These are phyloP conservation scores for Buathra laborator DNA, from an alignment of 2,888 invertebrate species.

Conservation along the genomic window DNA sequence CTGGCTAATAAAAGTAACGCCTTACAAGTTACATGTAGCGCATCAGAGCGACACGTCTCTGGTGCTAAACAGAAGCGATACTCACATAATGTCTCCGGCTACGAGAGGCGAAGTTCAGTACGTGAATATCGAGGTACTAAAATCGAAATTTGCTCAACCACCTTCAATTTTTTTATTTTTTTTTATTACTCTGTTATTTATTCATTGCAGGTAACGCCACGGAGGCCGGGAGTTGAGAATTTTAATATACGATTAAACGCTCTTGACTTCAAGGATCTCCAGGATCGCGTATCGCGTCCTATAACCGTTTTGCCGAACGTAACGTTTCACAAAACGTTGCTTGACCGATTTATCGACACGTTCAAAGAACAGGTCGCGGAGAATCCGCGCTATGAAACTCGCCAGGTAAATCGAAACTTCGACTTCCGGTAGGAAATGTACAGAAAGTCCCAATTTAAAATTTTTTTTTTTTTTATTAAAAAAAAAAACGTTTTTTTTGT, in stretches of 20 bases:
- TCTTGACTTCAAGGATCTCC: slow-evolving; percentile 91
- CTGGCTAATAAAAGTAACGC: slow-evolving; percentile 94
- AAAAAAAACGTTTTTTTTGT: slow-evolving; percentile 15
- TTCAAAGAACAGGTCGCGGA: slow-evolving; percentile 91
- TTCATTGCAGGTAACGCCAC: slow-evolving; percentile 87
- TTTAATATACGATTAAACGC: slow-evolving; percentile 93
- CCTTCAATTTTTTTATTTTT: too few relatives aligned
- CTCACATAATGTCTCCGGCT: slow-evolving; percentile 89
- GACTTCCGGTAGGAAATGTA: too few relatives aligned
- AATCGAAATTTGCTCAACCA: too few relatives aligned
- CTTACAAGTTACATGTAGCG: slow-evolving; percentile 90
- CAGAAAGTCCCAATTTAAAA: slow-evolving; percentile 3
- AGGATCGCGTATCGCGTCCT: slow-evolving; percentile 89
- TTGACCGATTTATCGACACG: slow-evolving; percentile 94
- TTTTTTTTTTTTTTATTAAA: background rate
- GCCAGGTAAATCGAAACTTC: slow-evolving; percentile 85
- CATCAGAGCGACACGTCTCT: slow-evolving; percentile 93
- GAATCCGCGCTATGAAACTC: slow-evolving; percentile 89
- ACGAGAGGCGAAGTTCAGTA: slow-evolving; percentile 92
- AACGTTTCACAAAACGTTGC: slow-evolving; percentile 91
- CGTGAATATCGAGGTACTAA: slow-evolving; percentile 89
- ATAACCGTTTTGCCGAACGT: slow-evolving; percentile 90
- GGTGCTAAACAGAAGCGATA: slow-evolving; percentile 91
- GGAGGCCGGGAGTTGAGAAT: slow-evolving; percentile 87
- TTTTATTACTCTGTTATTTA: slow-evolving; percentile 12